phyloP scores from a whole-genome alignment of 2,797 vertebrate species.

The Amblyopsis hoosieri region DNA sequence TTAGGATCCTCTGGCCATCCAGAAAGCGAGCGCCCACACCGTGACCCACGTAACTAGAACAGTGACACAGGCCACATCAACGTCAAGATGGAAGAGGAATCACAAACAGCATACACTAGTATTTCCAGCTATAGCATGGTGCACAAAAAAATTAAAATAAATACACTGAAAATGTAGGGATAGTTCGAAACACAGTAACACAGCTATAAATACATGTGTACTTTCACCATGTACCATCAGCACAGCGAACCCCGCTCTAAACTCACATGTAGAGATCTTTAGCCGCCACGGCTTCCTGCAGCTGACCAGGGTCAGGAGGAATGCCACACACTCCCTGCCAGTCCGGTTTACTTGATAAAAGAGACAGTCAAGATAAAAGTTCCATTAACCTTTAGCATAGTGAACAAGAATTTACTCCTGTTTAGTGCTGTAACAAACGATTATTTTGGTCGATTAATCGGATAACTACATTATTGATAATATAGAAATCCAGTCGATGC shows the following conservation, averaged over 20 bases:
- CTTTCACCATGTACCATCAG: background rate
- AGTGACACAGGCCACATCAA: background rate
- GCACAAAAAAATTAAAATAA: background rate
- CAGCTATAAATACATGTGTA: too few relatives aligned
- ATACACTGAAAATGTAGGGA: too few relatives aligned
- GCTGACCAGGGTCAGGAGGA: conserved; percentile 75
- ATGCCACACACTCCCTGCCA: conserved; percentile 87
- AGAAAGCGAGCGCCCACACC: conserved; percentile 88
- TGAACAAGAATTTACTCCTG: too few relatives aligned
- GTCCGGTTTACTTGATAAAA: conserved; percentile 72
- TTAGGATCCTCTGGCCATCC: conserved; percentile 79
- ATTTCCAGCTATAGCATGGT: background rate
- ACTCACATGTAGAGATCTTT: conserved; percentile 94
- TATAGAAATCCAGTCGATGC: too few relatives aligned
- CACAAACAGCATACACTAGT: too few relatives aligned
- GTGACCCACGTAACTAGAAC: conserved; percentile 86
- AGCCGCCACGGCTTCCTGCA: conserved; percentile 82
- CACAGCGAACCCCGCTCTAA: background rate
- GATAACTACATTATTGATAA: too few relatives aligned
- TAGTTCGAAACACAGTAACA: too few relatives aligned
- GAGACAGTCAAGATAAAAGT: background rate
- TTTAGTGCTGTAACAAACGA: too few relatives aligned
- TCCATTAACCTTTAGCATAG: too few relatives aligned
- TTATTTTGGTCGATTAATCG: too few relatives aligned
- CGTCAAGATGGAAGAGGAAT: too few relatives aligned